phyloP scores from a whole-genome alignment of 2,888 invertebrate species.

The Crematogaster levior region DNA sequence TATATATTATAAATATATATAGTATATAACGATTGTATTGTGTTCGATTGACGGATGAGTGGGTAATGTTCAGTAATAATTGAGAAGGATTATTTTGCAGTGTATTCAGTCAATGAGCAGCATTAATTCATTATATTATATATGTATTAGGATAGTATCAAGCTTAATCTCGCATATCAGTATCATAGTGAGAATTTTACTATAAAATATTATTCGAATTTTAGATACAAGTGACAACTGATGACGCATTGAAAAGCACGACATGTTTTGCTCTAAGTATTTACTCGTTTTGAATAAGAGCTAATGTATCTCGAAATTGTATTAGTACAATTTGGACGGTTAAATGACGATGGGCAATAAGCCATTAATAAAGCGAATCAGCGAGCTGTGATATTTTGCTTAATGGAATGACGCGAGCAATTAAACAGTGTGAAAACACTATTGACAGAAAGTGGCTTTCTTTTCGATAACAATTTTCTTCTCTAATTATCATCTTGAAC shows the following conservation, averaged over 20 bases:
- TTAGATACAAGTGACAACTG: not conserved
- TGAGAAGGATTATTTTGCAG: slow-evolving; percentile 18
- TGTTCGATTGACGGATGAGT: not conserved
- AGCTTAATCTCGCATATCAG: not conserved
- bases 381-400: not conserved
- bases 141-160: slow-evolving; percentile 1
- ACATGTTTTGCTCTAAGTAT: not conserved
- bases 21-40: not conserved
- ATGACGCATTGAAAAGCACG: slow-evolving; percentile 8
- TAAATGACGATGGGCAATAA: slow-evolving; percentile 11
- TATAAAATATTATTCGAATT: slow-evolving; percentile 14
- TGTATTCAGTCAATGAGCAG: not conserved
- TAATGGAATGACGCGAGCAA: slow-evolving; percentile 5
- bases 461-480: not conserved
- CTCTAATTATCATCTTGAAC: not conserved
- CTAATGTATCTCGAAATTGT: slow-evolving; percentile 30
- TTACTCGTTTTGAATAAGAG: slow-evolving; percentile 29
- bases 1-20: not conserved
- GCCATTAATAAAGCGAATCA: slow-evolving; percentile 24
- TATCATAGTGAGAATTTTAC: not conserved
- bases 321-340: not conserved
- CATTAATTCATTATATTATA: slow-evolving; percentile 13
- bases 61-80: not conserved
- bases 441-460: not conserved
- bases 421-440: not conserved